Evolutionary conservation across 2,888 invertebrate species (phyloP).

Genomic region (Nephrotoma flavescens): DNA sequence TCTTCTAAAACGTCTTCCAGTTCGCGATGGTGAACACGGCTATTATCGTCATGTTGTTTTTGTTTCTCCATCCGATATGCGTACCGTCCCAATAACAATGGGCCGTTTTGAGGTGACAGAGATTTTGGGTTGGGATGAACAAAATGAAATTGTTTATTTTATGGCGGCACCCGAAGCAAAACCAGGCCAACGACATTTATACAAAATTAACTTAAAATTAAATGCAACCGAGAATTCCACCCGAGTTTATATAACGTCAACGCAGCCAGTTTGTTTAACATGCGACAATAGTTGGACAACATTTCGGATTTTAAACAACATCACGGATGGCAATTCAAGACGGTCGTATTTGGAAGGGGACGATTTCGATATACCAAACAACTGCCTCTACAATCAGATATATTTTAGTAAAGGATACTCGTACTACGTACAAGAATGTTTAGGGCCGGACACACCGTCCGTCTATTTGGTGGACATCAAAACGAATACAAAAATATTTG

Average conservation of each 20-base stretch:
- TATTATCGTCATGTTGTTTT: constrained; percentile 42
- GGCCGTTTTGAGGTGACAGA: constrained; percentile 61
- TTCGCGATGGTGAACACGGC: constrained; percentile 45
- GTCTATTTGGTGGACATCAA: constrained; percentile 46
- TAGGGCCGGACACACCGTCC: constrained; percentile 60
- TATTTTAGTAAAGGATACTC: constrained; percentile 48
- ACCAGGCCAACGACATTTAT: constrained; percentile 70
- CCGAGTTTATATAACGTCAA: constrained; percentile 30
- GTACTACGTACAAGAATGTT: constrained; percentile 57
- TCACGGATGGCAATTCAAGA: constrained; percentile 1
- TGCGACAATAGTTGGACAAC: constrained; percentile 29
- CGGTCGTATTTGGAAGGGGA: background rate
- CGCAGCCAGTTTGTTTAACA: constrained; percentile 30
- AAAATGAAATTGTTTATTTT: constrained; percentile 58
- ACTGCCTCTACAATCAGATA: constrained; percentile 48
- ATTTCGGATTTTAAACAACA: constrained; percentile 20
- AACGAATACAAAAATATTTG: constrained; percentile 41
- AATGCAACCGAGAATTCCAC: constrained; percentile 29
- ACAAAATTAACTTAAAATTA: constrained; percentile 44
- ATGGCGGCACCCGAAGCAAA: constrained; percentile 63
- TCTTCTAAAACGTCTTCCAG: constrained; percentile 40
- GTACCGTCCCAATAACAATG: constrained; percentile 43
- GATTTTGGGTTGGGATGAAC: constrained; percentile 63
- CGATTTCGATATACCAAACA: constrained; percentile 32
- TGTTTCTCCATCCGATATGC: constrained; percentile 28